Evolutionary conservation across 2,113 vertebrate species (phyloP).

Genomic region (Cettia cetti): DNA sequence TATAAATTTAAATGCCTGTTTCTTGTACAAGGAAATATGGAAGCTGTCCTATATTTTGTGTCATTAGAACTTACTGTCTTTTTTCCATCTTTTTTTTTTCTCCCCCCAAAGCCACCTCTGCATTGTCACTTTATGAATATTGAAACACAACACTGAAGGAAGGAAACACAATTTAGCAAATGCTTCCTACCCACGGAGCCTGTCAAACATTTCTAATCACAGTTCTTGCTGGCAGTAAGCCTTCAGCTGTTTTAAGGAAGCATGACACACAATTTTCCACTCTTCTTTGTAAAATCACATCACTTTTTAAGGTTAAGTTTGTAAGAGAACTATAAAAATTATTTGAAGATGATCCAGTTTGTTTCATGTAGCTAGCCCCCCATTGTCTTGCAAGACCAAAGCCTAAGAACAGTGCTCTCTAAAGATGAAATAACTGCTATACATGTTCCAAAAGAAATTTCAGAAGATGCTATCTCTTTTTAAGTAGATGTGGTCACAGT

Average conservation of each 20-base stretch:
- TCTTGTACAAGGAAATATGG: background rate
- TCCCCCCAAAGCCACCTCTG: background rate
- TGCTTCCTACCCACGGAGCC: background rate
- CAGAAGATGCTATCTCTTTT: background rate
- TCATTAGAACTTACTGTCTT: background rate
- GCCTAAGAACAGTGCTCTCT: background rate
- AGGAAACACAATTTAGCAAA: background rate
- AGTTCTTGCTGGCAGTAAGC: background rate
- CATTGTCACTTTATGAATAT: background rate
- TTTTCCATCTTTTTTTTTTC: background rate
- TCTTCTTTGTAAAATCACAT: background rate
- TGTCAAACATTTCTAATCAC: constrained; percentile 5
- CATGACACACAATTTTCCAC: background rate
- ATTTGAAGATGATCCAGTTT: background rate
- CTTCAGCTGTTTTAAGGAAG: background rate
- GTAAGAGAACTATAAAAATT: background rate
- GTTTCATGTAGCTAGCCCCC: background rate
- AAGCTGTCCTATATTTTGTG: background rate
- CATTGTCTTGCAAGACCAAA: background rate
- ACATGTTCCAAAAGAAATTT: background rate
- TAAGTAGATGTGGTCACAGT: background rate
- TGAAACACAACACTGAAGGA: background rate
- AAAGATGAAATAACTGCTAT: background rate
- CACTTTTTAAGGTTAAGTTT: background rate
- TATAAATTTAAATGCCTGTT: background rate